Conservation (phyloP, 2,797 vertebrate species). For the Forpus xanthops region DNA sequence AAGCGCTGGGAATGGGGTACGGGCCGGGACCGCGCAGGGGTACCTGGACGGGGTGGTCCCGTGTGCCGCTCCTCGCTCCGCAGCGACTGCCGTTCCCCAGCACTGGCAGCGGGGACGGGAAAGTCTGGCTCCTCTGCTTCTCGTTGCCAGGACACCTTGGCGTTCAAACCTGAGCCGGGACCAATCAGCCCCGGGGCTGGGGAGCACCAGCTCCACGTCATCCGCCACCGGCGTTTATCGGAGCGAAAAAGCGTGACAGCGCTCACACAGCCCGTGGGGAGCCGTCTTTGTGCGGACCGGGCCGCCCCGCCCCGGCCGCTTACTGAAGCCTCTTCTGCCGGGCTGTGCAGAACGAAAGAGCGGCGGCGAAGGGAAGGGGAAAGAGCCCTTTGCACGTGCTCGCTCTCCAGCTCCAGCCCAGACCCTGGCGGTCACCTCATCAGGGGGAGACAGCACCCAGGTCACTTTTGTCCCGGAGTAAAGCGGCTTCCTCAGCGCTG, state of each 20-base stretch:
- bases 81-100: neutral
- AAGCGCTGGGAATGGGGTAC: rapidly evolving
- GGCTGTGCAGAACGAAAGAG: neutral
- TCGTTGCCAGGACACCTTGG: slow-evolving; percentile 73
- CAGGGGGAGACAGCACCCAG: neutral
- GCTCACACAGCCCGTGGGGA: neutral
- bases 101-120: neutral
- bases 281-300: neutral
- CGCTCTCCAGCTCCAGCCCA: neutral
- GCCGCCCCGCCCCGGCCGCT: neutral
- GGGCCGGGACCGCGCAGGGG: too few relatives aligned
- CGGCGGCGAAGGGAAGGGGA: neutral
- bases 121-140: slow-evolving; percentile 46
- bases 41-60: neutral
- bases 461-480: neutral
- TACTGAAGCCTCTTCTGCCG: neutral
- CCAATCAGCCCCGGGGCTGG: slow-evolving; percentile 68
- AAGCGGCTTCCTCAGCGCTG: neutral
- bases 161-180: slow-evolving; percentile 67
- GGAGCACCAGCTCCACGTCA: slow-evolving; percentile 48
- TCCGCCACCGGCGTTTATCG: neutral
- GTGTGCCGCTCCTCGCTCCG: neutral
- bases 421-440: neutral
- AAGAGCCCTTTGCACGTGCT: neutral
- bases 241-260: slow-evolving; percentile 36